Evolutionary conservation across 2,113 vertebrate genomes (phyloP), one percentile per base, ranked within the genome.

Genomic region (Cacatua alba): DNA sequence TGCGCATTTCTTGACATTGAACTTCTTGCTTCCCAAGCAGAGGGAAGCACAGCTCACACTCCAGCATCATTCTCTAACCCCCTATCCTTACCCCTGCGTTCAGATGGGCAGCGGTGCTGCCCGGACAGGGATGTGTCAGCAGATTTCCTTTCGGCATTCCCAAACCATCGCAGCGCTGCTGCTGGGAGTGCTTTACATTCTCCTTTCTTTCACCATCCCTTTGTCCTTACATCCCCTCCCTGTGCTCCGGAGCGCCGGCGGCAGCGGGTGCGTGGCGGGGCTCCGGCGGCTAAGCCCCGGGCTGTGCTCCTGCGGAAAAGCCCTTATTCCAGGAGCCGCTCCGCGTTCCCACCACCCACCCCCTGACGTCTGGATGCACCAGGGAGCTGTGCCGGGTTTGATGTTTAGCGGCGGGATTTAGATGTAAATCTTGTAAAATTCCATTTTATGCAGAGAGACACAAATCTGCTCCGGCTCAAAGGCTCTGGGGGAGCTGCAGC

Each of bases 341-440:
- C 16, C 57, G 48, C 23, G 35, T 67, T 71, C 91, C 82, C 75
- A 46, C 59, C 93, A 60, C 74, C 94, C 94, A 74, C 89, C 92
- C 93, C 95, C 78, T 92, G 95, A 76, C 76, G 94, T 86, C 62
- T 85, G 13, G 21, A 13, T 86, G 94, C 94, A 64, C 31, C 79
- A 44, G 91, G 91, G 88, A 94, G 86, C 88, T 33, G 87, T 7
- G 92, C 43, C 5, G 94, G 92, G 87, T 87, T 86, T 44, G 92
- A 81, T 95, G 88, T 82, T 74, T 0, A 48, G 94, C 95, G 71
- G 79, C 92, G 68, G 94, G 86, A 86, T 93, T 88, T 31, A 64
- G 82, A 62, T n/a, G 95, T 23, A 81, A 94, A 93, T 72, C 92
- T 92, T 95, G 96, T 96, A 94, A 95, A 96, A 96, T 97, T 94